phyloP scores from a whole-genome alignment of 2,797 vertebrate species.

The Ctenosaura bakeri region DNA sequence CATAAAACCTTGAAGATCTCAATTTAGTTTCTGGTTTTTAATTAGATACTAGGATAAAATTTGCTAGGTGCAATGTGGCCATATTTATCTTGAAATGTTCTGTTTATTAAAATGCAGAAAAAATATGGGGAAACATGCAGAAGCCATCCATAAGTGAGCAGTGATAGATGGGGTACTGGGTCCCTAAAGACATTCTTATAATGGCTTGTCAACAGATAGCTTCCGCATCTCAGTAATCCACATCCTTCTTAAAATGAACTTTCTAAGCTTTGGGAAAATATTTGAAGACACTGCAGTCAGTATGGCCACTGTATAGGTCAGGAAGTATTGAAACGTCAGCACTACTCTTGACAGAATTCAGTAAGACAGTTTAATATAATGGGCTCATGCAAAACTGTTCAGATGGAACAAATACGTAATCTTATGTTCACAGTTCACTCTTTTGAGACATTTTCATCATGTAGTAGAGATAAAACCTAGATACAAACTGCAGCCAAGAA shows the following conservation, averaged over 20 bases:
- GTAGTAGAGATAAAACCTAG: constrained; percentile 4
- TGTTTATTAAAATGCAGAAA: background rate
- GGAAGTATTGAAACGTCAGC: background rate
- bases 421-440: background rate
- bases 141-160: too few relatives aligned
- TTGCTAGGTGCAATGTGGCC: background rate
- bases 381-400: background rate
- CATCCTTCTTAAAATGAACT: too few relatives aligned
- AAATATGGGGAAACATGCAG: too few relatives aligned
- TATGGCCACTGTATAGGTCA: too few relatives aligned
- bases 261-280: background rate
- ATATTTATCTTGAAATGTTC: background rate
- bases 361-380: too few relatives aligned
- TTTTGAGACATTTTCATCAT: background rate
- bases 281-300: background rate
- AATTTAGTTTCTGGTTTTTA: background rate
- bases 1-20: too few relatives aligned
- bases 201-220: too few relatives aligned
- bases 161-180: too few relatives aligned
- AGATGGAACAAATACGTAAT: background rate
- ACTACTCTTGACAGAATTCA: background rate
- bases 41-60: background rate
- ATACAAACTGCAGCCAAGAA: constrained; percentile 48
- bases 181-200: too few relatives aligned
- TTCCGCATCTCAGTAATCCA: too few relatives aligned